Evolutionary conservation across 1,140 invertebrate species (phyloP), one percentile per base, ranked within the genome.

Genomic region (Camponotus pennsylvanicus): DNA sequence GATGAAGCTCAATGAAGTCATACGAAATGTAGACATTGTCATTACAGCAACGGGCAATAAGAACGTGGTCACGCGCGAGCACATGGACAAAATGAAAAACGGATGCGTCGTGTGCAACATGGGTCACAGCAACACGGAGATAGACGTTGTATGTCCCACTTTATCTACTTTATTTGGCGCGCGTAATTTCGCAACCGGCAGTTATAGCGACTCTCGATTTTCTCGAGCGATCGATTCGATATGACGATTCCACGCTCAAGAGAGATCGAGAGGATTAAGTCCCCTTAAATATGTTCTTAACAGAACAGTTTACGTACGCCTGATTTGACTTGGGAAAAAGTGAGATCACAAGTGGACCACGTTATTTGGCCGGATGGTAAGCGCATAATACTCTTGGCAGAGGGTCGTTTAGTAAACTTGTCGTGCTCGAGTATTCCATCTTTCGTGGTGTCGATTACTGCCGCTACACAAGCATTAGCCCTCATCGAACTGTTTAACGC

Each of bases 41-140:
- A 98, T 99, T 86, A 99, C 99, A 15, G 99, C 98, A 63, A 99
- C 99, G 8, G 98, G 99, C 52, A 99, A 99, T 94, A 99, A 99
- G 95, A 99, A 99, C 93, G 98, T 99, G 21, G 98, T 99, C 40
- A 98, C 98, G 8, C 96, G 98, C 15, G 98, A 99, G 90, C 98
- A 99, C 92, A 98, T 99, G 98, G 98, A 99, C 95, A 97, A 98
- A 92, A 98, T 99, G 98, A 99, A 99, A 96, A 99, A 98, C 93
- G 98, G 98, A 67, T 99, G 98, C 94, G 98, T 99, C 79, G 97
- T 99, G 0, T 99, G 98, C 95, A 99, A 99, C 95, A 99, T 99
- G 98, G 99, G 99, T 0, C 99, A 99, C 95, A 99, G 98, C 71
- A 99, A 99, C 95, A 99, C 98, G 21, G 99, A 99, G 96, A 99